phyloP scores from a whole-genome alignment of 2,113 vertebrate genomes.

The Tonatia bakeri region DNA sequence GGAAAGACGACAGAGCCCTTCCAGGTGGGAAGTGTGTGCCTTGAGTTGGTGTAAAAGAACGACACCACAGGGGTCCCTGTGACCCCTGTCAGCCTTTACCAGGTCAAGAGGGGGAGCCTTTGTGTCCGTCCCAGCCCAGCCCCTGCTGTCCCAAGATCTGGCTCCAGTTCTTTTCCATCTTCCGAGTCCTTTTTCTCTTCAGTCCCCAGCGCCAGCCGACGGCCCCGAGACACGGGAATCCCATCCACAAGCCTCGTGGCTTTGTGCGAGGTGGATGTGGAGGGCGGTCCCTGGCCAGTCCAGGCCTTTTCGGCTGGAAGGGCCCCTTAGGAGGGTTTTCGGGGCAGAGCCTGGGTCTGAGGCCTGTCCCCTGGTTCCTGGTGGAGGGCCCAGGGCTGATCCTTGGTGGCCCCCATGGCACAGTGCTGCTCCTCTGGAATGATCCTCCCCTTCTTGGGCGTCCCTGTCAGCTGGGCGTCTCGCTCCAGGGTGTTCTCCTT shows the following conservation, averaged over 20 bases:
- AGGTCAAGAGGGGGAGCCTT: background rate
- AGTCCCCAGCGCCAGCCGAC: background rate
- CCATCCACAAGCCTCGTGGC: background rate
- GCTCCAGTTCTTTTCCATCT: background rate
- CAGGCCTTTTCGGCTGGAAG: background rate
- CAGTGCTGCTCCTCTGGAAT: background rate
- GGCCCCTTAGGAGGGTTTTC: background rate
- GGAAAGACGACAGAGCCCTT: background rate
- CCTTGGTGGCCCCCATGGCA: background rate
- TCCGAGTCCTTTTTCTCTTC: background rate
- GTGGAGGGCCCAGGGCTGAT: background rate
- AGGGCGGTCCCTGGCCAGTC: background rate
- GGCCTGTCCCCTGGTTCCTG: background rate
- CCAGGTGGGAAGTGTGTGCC: background rate
- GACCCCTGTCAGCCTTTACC: background rate
- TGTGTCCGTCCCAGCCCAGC: background rate
- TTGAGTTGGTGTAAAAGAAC: background rate
- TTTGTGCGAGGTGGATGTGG: background rate
- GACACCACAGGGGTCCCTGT: background rate
- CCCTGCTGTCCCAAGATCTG: background rate
- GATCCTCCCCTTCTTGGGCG: background rate
- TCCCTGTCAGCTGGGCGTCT: background rate
- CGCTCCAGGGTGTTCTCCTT: background rate
- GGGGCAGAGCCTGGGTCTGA: background rate
- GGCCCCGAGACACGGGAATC: background rate